Percentiles rank a stretch among this genome's conserved stretches.
Evolutionary conservation across 2,113 vertebrate species (phyloP).

Genomic region (Lycocorax pyrrhopterus): DNA sequence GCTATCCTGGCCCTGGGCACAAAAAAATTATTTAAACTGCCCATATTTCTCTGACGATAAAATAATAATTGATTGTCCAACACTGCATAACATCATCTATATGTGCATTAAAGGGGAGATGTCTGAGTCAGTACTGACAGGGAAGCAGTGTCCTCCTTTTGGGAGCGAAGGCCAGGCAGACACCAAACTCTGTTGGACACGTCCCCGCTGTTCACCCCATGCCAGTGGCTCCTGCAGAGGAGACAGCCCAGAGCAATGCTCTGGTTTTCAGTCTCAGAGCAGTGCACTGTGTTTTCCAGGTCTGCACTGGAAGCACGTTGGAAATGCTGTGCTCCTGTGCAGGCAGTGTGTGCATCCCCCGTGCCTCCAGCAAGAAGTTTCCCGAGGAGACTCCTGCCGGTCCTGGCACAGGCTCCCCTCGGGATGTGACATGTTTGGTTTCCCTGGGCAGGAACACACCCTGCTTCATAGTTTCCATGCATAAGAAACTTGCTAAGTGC

Average conservation of each 20-base stretch:
- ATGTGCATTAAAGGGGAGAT: neutral
- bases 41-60: neutral
- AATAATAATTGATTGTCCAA: neutral
- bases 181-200: accelerated
- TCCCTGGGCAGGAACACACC: neutral
- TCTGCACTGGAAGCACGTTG: accelerated
- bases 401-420: neutral
- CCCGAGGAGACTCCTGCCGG: neutral
- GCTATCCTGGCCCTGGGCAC: neutral
- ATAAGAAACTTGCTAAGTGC: neutral
- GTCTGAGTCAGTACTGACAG: neutral
- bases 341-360: accelerated
- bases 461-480: neutral
- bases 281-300: neutral
- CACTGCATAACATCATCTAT: neutral
- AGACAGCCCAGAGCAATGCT: neutral
- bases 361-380: neutral
- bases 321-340: neutral
- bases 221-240: neutral
- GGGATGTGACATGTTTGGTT: neutral
- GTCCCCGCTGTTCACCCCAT: neutral
- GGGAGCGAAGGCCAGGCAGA: neutral
- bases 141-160: neutral
- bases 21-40: neutral
- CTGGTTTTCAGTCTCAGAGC: neutral